phyloP scores from a whole-genome alignment of 35 echinoderm and acorn worm species.

The Eucidaris tribuloides region DNA sequence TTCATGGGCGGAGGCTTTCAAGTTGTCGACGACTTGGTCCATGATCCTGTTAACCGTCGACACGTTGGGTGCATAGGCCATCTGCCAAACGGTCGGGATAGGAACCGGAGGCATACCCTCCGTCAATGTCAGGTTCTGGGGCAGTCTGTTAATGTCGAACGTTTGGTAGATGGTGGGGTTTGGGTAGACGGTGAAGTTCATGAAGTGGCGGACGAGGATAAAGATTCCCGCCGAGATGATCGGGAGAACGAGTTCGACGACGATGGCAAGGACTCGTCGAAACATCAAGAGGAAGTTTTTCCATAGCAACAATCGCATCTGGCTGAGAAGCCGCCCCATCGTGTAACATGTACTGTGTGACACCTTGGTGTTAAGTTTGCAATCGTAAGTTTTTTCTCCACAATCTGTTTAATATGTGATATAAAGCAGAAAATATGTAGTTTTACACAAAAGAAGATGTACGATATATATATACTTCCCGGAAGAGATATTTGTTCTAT shows the following conservation, averaged over 20 bases:
- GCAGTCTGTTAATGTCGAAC: constrained; percentile 60
- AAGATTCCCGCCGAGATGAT: constrained; percentile 64
- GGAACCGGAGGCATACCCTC: too few species aligned
- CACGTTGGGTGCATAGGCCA: constrained; percentile 80
- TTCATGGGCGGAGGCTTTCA: too few species aligned
- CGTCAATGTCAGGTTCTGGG: constrained; percentile 35
- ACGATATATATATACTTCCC: too few species aligned
- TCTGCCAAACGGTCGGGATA: constrained; percentile 45
- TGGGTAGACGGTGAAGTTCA: constrained; percentile 40
- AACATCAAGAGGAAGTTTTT: constrained; percentile 90
- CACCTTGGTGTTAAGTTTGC: too few species aligned
- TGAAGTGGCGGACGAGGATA: constrained; percentile 61
- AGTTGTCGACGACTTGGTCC: constrained; percentile 35
- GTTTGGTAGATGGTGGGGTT: constrained; percentile 48
- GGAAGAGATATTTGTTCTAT: too few species aligned
- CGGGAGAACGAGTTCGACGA: constrained; percentile 76
- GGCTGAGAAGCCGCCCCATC: constrained; percentile 60
- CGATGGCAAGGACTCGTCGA: constrained; percentile 35
- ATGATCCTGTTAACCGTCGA: constrained; percentile 47
- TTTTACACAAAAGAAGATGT: too few species aligned
- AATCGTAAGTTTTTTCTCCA: too few species aligned
- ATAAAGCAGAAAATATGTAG: too few species aligned
- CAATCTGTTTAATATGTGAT: too few species aligned
- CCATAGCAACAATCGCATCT: constrained; percentile 76
- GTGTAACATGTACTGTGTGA: too few species aligned